Conservation (phyloP, 2,888 invertebrate genomes). For the Hybos culiciformis region DNA sequence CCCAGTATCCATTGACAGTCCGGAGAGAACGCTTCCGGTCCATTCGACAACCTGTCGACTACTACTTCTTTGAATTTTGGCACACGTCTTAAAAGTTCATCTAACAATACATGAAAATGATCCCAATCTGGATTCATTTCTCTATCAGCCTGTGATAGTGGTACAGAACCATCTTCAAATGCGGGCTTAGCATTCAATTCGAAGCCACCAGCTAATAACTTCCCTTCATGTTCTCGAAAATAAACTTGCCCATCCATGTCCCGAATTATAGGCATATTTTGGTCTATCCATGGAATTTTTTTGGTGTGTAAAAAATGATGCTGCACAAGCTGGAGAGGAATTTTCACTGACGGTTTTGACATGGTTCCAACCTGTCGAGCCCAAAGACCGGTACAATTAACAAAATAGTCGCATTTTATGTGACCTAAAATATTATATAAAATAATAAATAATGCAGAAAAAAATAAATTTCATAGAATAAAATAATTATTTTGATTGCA, state of each 20-base stretch:
- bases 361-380: slow-evolving; percentile 77
- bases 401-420: slow-evolving; percentile 71
- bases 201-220: slow-evolving; percentile 80
- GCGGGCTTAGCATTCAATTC: slow-evolving; percentile 84
- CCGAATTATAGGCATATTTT: slow-evolving; percentile 74
- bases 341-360: slow-evolving; percentile 73
- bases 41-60: slow-evolving; percentile 71
- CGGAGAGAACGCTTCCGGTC: slow-evolving; percentile 90
- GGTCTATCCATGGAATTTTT: slow-evolving; percentile 54
- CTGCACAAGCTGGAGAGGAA: slow-evolving; percentile 82
- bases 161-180: slow-evolving; percentile 61
- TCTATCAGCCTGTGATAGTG: slow-evolving; percentile 48
- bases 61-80: slow-evolving; percentile 62
- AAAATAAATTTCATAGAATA: too few relatives aligned
- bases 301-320: slow-evolving; percentile 88
- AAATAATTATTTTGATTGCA: too few relatives aligned
- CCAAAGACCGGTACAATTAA: slow-evolving; percentile 95
- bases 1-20: slow-evolving; percentile 95
- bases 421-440: too few relatives aligned
- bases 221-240: slow-evolving; percentile 71
- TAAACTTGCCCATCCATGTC: slow-evolving; percentile 82
- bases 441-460: too few relatives aligned
- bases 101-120: slow-evolving; percentile 80
- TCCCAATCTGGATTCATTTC: slow-evolving; percentile 87
- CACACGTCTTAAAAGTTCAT: slow-evolving; percentile 69